These are phyloP conservation scores for Leguminivora glycinivorella DNA, from an alignment of 1,140 invertebrate species.

Conservation along the genomic window DNA sequence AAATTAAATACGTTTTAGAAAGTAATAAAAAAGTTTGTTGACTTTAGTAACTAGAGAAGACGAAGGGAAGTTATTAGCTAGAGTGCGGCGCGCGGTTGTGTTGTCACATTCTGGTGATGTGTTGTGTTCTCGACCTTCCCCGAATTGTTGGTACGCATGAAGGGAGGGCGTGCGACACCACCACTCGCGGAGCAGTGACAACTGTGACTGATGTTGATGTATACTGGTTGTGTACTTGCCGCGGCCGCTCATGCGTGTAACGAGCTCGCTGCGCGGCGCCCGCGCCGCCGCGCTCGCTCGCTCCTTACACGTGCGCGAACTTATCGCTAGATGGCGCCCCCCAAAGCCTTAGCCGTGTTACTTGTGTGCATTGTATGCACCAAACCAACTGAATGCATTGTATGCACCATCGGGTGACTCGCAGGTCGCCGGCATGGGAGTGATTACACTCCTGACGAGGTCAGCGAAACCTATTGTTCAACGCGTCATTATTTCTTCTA, in stretches of 20 bases:
- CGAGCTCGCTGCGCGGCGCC: conserved; percentile 35
- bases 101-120: conserved; percentile 73
- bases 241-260: conserved; percentile 48
- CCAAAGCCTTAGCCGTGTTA: neutral
- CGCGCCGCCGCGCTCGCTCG: conserved; percentile 33
- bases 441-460: conserved; percentile 15
- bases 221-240: conserved; percentile 27
- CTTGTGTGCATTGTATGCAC: neutral
- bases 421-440: neutral
- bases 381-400: too few relatives aligned
- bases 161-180: conserved; percentile 51
- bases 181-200: conserved; percentile 54
- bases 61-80: conserved; percentile 60
- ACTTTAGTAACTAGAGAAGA: conserved; percentile 56
- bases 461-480: conserved; percentile 22
- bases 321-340: conserved; percentile 50
- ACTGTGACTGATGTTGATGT: conserved; percentile 55
- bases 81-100: conserved; percentile 52
- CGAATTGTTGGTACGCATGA: conserved; percentile 53
- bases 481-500: conserved; percentile 6
- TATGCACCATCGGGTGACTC: neutral
- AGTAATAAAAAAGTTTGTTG: conserved; percentile 67
- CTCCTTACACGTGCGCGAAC: conserved; percentile 34
- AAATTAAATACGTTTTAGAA: conserved; percentile 77
- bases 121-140: conserved; percentile 56